A percentile compares a stretch with the other conserved stretches of the same genome.
phyloP scores from a whole-genome alignment of 2,113 vertebrate species.

The Colossoma macropomum region DNA sequence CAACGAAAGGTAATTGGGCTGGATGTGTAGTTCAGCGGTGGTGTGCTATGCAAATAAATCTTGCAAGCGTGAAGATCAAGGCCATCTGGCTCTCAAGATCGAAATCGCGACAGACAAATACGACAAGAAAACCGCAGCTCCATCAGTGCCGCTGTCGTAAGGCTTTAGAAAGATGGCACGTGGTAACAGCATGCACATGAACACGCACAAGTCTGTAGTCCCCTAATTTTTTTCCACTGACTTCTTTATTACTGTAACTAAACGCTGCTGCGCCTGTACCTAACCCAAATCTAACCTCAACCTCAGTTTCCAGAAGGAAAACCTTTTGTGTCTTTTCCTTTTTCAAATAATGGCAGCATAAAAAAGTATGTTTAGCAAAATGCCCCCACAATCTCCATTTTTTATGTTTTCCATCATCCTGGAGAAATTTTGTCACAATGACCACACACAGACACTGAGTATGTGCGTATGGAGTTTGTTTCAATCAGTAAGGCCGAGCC shows the following conservation, averaged over 20 bases:
- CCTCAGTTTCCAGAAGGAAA: not conserved
- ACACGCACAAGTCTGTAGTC: not conserved
- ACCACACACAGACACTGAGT: not conserved
- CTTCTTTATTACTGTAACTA: not conserved
- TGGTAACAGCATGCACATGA: not conserved
- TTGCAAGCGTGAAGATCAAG: conserved; percentile 7
- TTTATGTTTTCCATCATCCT: not conserved
- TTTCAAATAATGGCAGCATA: not conserved
- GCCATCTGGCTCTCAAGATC: conserved; percentile 33
- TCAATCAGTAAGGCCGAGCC: too few relatives aligned
- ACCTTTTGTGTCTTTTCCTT: not conserved
- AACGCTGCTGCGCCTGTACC: not conserved
- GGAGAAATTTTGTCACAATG: not conserved
- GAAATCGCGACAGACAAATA: conserved; percentile 9
- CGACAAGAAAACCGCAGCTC: not conserved
- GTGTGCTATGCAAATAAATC: conserved; percentile 47
- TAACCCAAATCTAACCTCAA: not conserved
- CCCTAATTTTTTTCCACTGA: not conserved
- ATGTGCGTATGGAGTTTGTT: too few relatives aligned
- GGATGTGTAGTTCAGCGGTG: conserved; percentile 50
- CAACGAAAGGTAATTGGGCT: conserved; percentile 54
- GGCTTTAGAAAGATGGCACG: not conserved
- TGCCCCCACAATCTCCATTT: not conserved
- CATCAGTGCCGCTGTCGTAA: not conserved
- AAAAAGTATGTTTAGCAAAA: not conserved